Evolutionary conservation across 2,888 invertebrate species (phyloP).

Genomic region (Podabrus alpinus): DNA sequence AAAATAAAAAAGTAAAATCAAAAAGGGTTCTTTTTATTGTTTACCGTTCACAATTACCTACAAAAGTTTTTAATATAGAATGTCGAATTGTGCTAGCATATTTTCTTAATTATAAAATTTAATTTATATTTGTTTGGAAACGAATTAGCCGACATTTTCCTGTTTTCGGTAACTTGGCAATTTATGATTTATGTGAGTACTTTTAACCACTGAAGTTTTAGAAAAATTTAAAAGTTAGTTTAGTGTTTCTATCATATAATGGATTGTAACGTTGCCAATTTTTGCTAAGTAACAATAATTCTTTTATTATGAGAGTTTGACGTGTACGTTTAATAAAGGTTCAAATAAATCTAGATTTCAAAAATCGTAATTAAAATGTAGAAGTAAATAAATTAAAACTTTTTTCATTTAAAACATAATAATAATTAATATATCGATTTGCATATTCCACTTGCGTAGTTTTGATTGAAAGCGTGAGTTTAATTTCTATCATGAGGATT

Average conservation of each 20-base stretch:
- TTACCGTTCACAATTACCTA: not conserved
- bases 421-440: constrained; percentile 4
- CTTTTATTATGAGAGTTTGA: constrained; percentile 3
- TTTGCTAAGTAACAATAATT: constrained; percentile 3
- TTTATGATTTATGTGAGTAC: not conserved
- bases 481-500: constrained; percentile 33
- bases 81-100: not conserved
- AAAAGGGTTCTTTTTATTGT: not conserved
- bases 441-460: constrained; percentile 26
- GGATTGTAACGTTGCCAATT: constrained; percentile 5
- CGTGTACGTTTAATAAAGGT: not conserved
- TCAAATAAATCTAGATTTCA: not conserved
- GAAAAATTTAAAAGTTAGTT: constrained; percentile 3
- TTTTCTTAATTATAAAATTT: not conserved
- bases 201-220: constrained; percentile 1
- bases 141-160: not conserved
- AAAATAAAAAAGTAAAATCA: not conserved
- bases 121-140: not conserved
- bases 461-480: constrained; percentile 33
- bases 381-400: not conserved
- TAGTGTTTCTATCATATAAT: constrained; percentile 1
- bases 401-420: not conserved
- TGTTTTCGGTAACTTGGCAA: not conserved
- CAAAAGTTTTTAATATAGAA: not conserved
- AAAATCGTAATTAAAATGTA: not conserved